Percentiles rank a stretch among this genome's conserved stretches.
phyloP scores from a whole-genome alignment of 2,797 vertebrate species.

The Hozukius guyotensis region DNA sequence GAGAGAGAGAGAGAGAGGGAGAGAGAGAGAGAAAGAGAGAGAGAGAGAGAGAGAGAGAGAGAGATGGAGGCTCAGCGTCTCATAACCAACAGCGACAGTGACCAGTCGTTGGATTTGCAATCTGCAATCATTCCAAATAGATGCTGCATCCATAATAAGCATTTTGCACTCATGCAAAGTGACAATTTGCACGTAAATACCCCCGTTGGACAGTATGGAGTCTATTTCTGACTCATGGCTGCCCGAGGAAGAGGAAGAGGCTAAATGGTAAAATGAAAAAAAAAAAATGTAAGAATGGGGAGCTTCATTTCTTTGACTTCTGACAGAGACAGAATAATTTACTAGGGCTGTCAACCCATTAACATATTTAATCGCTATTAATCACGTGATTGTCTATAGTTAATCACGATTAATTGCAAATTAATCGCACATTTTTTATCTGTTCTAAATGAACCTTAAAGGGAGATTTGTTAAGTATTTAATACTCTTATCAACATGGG shows the following conservation, averaged over 20 bases:
- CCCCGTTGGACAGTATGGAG: slow-evolving; percentile 60
- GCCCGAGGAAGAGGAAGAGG: slow-evolving; percentile 30
- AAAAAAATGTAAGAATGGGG: background rate
- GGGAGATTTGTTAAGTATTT: too few relatives aligned
- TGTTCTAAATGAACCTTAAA: too few relatives aligned
- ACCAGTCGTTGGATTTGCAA: slow-evolving; percentile 75
- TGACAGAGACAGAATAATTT: background rate
- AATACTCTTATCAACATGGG: too few relatives aligned
- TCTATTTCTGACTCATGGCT: slow-evolving; percentile 70
- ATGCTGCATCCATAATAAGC: slow-evolving; percentile 79
- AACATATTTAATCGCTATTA: too few relatives aligned
- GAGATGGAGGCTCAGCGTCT: slow-evolving; percentile 55
- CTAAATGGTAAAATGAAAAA: slow-evolving; percentile 19
- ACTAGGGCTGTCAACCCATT: too few relatives aligned
- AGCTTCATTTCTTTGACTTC: slow-evolving; percentile 3
- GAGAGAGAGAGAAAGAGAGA: slow-evolving; percentile 12
- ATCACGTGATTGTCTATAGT: too few relatives aligned
- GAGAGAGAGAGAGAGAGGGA: too few relatives aligned
- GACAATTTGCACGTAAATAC: slow-evolving; percentile 81
- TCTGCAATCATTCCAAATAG: slow-evolving; percentile 83
- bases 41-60: slow-evolving; percentile 29
- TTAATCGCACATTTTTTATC: too few relatives aligned
- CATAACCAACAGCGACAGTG: slow-evolving; percentile 74
- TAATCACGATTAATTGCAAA: too few relatives aligned
- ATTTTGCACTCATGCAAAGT: slow-evolving; percentile 75